A percentile compares a stretch with the other conserved stretches of the same genome.
phyloP scores from a whole-genome alignment of 1,140 invertebrate genomes.

The Ceratina australensis region DNA sequence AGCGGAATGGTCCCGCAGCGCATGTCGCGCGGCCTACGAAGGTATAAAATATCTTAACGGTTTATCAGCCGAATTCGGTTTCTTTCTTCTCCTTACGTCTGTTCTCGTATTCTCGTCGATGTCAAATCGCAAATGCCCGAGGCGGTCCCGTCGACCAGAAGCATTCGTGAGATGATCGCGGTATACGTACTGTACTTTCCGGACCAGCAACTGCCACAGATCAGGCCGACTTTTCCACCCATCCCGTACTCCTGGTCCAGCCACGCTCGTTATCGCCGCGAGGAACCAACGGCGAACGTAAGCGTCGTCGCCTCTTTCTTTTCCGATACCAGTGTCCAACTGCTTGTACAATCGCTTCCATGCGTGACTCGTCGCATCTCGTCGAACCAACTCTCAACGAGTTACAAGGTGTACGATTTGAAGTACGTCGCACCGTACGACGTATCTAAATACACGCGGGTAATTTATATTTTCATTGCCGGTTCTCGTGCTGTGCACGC shows the following conservation, averaged over 20 bases:
- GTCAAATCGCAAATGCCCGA: too few relatives aligned
- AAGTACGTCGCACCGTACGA: too few relatives aligned
- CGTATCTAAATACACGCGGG: background rate
- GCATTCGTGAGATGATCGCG: background rate
- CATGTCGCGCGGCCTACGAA: slow-evolving; percentile 28
- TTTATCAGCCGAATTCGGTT: slow-evolving; percentile 49
- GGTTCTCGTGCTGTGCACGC: too few relatives aligned
- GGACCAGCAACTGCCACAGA: slow-evolving; percentile 77
- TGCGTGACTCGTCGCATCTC: background rate
- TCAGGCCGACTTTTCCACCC: slow-evolving; percentile 75
- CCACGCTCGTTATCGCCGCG: slow-evolving; percentile 1
- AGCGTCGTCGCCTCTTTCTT: too few relatives aligned
- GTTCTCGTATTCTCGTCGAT: too few relatives aligned
- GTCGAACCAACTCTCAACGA: too few relatives aligned
- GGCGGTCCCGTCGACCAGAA: too few relatives aligned
- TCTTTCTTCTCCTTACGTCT: background rate
- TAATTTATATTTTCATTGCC: too few relatives aligned
- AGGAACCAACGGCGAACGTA: too few relatives aligned
- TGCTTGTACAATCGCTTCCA: background rate
- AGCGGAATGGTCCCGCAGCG: slow-evolving; percentile 46
- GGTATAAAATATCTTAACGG: slow-evolving; percentile 56
- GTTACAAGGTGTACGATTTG: too few relatives aligned
- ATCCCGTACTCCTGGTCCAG: slow-evolving; percentile 55
- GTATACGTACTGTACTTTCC: slow-evolving; percentile 75
- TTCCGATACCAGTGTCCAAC: too few relatives aligned